Evolutionary conservation across 2,888 invertebrate genomes (phyloP).

Genomic region (Artemia sinica): DNA sequence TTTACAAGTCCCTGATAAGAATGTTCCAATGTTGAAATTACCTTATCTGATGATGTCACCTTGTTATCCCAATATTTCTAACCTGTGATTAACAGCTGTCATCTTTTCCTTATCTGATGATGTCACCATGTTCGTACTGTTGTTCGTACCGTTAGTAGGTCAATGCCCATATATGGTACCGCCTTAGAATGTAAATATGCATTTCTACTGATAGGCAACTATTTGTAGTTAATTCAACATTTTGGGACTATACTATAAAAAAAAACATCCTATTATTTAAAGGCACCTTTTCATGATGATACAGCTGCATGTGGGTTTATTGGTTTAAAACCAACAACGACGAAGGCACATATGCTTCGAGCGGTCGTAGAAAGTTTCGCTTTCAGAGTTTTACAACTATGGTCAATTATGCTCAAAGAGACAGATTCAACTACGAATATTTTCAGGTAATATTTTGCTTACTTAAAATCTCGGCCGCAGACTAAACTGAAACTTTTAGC

Average conservation of each 20-base stretch:
- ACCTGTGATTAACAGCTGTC: no score
- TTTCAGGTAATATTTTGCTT: slow-evolving; percentile 40
- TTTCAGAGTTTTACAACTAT: slow-evolving; percentile 60
- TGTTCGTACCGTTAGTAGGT: no score
- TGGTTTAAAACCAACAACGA: slow-evolving; percentile 51
- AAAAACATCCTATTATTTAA: slow-evolving; percentile 26
- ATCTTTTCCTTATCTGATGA: no score
- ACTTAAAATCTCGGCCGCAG: no score
- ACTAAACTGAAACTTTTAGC: no score
- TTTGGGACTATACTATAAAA: neutral
- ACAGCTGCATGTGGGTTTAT: slow-evolving; percentile 67
- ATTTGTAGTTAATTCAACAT: neutral
- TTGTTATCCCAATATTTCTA: no score
- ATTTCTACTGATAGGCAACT: slow-evolving; percentile 11
- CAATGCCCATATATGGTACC: no score
- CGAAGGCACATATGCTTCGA: slow-evolving; percentile 56
- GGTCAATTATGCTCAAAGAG: slow-evolving; percentile 51
- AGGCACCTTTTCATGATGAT: slow-evolving; percentile 79
- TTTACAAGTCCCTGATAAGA: no score
- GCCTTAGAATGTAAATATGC: slow-evolving; percentile 5
- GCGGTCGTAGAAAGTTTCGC: slow-evolving; percentile 70
- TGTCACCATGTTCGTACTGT: no score
- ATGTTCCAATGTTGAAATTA: no score
- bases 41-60: no score
- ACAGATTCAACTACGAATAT: slow-evolving; percentile 40